A percentile compares a stretch with the other conserved stretches of the same genome.
Evolutionary conservation across 23 tunicate genomes (phyloP).

Genomic region (Trididemnum nubilum): DNA sequence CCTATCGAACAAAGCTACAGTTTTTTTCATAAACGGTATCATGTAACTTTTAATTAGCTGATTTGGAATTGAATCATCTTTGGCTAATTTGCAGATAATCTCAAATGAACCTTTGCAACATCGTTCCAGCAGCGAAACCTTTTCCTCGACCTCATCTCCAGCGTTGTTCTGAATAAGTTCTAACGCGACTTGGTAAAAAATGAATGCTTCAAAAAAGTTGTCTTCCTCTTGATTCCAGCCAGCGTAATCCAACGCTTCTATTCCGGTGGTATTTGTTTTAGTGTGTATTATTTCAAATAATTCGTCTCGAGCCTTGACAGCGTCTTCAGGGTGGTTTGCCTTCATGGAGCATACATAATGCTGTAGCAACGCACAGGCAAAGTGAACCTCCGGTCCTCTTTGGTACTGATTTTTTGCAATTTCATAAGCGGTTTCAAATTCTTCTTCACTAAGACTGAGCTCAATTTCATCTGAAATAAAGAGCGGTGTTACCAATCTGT

Average conservation of each 20-base stretch:
- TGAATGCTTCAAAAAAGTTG: conserved; percentile 2
- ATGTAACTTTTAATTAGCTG: not conserved
- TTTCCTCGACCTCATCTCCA: not conserved
- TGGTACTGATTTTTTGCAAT: conserved; percentile 7
- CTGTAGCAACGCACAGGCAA: not conserved
- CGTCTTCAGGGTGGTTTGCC: conserved; percentile 14
- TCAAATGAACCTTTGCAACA: not conserved
- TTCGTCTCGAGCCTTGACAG: not conserved
- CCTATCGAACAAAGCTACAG: no score
- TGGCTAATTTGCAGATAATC: not conserved
- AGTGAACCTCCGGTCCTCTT: not conserved
- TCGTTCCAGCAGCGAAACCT: no score
- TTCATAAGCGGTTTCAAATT: conserved; percentile 7
- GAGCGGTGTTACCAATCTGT: not conserved
- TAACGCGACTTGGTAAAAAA: not conserved
- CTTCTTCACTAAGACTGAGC: not conserved
- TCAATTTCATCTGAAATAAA: not conserved
- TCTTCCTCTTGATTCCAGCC: no score
- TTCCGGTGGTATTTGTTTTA: no score
- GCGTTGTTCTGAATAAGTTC: not conserved
- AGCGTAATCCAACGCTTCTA: no score
- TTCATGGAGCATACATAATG: not conserved
- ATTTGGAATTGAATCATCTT: not conserved
- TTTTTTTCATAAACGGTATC: conserved; percentile 3
- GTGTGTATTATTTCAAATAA: not conserved